Conservation (phyloP, 2,888 invertebrate species). For the Notocelia uddmanniana region DNA sequence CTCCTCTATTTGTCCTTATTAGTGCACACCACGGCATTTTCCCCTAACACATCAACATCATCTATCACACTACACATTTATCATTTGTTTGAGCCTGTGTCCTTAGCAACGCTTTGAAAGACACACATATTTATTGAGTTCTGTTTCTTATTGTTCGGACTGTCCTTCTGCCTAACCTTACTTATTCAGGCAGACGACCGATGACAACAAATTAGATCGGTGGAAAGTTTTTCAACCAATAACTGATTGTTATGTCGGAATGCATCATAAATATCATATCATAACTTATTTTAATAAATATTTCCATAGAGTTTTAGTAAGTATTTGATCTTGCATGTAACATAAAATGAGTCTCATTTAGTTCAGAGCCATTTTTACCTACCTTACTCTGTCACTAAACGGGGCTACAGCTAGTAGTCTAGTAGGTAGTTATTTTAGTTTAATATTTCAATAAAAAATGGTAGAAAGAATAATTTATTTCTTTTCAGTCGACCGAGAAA, state of each 20-base stretch:
- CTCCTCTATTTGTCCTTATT: slow-evolving; percentile 16
- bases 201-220: neutral
- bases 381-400: no score
- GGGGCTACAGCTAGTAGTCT: no score
- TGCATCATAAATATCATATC: no score
- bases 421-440: no score
- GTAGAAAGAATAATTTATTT: neutral
- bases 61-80: slow-evolving; percentile 3
- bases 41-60: slow-evolving; percentile 6
- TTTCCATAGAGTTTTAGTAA: no score
- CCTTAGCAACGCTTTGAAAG: neutral
- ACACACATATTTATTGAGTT: slow-evolving; percentile 12
- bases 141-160: slow-evolving; percentile 13
- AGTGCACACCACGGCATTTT: neutral
- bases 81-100: neutral
- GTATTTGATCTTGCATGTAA: no score
- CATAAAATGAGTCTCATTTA: no score
- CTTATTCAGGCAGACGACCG: slow-evolving; percentile 1
- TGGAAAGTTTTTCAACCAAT: neutral
- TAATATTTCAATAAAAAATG: no score
- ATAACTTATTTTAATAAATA: no score
- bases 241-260: no score
- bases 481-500: no score
- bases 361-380: no score
- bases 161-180: slow-evolving; percentile 15